Evolutionary conservation across 2,888 invertebrate species (phyloP).

Genomic region (Stenodema calcarata): DNA sequence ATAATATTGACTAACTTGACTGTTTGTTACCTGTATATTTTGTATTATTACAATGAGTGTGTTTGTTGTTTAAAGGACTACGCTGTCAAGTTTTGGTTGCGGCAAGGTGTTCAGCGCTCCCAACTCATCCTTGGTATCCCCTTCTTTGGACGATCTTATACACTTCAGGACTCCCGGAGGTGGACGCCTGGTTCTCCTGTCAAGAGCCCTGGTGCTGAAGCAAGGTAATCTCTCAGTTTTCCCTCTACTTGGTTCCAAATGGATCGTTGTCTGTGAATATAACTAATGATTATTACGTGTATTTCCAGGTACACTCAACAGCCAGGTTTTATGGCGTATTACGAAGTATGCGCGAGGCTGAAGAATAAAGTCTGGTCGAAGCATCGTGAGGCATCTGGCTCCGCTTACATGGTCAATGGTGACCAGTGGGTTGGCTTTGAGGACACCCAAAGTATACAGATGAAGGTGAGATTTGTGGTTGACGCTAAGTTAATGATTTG

Average conservation of each 20-base stretch:
- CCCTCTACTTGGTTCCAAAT: background rate
- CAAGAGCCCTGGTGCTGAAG: conserved; percentile 70
- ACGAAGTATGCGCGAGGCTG: conserved; percentile 70
- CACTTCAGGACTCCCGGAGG: conserved; percentile 66
- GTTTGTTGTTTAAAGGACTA: no score
- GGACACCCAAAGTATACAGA: conserved; percentile 69
- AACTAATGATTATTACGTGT: background rate
- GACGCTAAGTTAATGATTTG: no score
- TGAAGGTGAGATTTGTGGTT: conserved; percentile 66
- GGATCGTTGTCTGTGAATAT: background rate
- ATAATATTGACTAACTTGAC: background rate
- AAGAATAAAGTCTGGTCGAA: conserved; percentile 67
- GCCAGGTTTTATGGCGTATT: conserved; percentile 74
- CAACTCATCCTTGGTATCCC: conserved; percentile 87
- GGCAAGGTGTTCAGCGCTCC: conserved; percentile 77
- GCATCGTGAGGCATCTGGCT: conserved; percentile 68
- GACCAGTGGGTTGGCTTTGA: conserved; percentile 86
- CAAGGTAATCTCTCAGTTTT: conserved; percentile 58
- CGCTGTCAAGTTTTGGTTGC: conserved; percentile 81
- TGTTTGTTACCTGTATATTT: no score
- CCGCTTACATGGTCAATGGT: conserved; percentile 70
- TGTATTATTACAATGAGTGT: no score
- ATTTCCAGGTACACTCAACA: conserved; percentile 68
- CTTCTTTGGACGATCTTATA: conserved; percentile 80
- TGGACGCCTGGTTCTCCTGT: conserved; percentile 68